A percentile compares a stretch with the other conserved stretches of the same genome.
Evolutionary conservation across 30 jellyfish, hydroid and myxozoan genomes (phyloP).

Genomic region (Cassiopea xamachana): DNA sequence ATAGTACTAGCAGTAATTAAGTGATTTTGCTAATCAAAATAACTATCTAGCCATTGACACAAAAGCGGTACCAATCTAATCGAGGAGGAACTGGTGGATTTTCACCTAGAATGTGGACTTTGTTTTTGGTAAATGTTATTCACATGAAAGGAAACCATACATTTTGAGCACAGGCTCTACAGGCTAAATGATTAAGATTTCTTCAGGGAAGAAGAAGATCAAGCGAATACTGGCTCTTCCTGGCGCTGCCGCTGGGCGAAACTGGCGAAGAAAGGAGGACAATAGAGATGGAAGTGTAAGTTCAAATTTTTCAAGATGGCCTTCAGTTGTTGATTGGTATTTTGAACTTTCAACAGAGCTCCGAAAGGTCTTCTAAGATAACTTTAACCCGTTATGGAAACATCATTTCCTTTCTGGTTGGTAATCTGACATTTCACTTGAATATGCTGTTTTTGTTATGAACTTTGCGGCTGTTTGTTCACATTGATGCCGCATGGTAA

Average conservation of each 20-base stretch:
- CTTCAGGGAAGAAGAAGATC: constrained; percentile 83
- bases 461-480: no score
- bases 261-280: constrained; percentile 89
- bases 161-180: not conserved
- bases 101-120: not conserved
- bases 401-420: no score
- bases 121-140: not conserved
- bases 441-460: no score
- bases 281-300: constrained; percentile 74
- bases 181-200: constrained; percentile 69
- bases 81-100: not conserved
- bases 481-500: no score
- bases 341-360: not conserved
- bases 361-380: no score
- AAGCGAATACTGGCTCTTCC: constrained; percentile 77
- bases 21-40: no score
- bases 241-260: constrained; percentile 91
- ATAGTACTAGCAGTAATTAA: no score
- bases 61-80: not conserved
- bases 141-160: not conserved
- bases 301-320: not conserved
- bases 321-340: not conserved
- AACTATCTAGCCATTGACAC: not conserved
- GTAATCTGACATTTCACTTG: no score
- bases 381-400: no score